Evolutionary conservation across 2,888 invertebrate genomes (phyloP).

Genomic region (Parapristionchus giblindavisi): DNA sequence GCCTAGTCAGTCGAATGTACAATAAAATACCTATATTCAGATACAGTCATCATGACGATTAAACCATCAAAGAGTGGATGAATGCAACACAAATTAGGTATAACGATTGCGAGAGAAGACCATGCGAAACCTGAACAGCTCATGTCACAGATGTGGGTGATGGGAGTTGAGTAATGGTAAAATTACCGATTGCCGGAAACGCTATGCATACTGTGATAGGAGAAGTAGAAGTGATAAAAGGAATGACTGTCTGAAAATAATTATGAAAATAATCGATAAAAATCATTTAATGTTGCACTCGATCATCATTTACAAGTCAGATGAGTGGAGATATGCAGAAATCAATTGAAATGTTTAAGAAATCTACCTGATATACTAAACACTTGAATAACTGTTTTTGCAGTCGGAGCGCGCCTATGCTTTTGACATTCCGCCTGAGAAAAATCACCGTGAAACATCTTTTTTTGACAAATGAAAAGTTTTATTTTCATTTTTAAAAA

Average conservation of each 20-base stretch:
- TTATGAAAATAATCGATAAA: too few species aligned
- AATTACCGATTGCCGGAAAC: not conserved
- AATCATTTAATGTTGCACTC: too few species aligned
- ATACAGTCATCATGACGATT: not conserved
- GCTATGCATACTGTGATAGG: not conserved
- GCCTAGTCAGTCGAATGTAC: too few species aligned
- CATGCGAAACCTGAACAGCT: constrained; percentile 21
- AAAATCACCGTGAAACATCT: too few species aligned
- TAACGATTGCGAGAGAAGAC: constrained; percentile 18
- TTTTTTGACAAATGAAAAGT: too few species aligned
- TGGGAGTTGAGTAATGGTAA: not conserved
- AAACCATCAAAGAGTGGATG: constrained; percentile 33
- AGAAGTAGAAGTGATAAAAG: not conserved
- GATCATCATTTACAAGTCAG: too few species aligned
- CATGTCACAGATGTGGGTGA: too few species aligned
- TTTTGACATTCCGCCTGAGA: not conserved
- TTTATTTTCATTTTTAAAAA: too few species aligned
- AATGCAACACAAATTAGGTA: constrained; percentile 25
- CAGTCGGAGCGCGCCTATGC: not conserved
- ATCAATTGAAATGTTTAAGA: too few species aligned
- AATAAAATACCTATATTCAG: constrained; percentile 5
- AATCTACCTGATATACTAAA: constrained; percentile 11
- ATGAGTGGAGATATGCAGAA: too few species aligned
- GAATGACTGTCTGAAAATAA: constrained; percentile 5
- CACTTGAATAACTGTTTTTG: constrained; percentile 13